A percentile compares a stretch with the other conserved stretches of the same genome.
phyloP scores from a whole-genome alignment of 2,113 vertebrate species.

The Rhineura floridana region DNA sequence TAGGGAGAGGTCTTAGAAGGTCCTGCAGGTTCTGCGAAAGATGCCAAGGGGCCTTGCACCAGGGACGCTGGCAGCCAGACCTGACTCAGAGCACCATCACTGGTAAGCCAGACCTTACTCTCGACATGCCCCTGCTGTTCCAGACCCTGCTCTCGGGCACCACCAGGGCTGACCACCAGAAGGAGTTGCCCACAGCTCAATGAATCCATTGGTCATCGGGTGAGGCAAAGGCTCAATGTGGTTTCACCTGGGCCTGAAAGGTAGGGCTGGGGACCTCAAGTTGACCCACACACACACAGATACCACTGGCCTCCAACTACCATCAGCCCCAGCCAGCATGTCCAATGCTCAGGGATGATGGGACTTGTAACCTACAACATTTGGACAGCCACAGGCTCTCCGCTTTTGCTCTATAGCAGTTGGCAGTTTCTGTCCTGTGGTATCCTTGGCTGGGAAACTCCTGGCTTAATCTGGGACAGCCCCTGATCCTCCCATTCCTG shows the following conservation, averaged over 20 bases:
- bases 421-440: no score
- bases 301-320: no score
- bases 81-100: neutral
- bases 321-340: no score
- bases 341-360: no score
- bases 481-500: no score
- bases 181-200: neutral
- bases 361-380: no score
- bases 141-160: neutral
- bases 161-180: neutral
- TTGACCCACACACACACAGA: no score
- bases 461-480: no score
- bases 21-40: neutral
- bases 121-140: neutral
- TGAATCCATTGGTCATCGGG: neutral
- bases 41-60: no score
- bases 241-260: neutral
- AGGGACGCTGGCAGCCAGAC: neutral
- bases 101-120: neutral
- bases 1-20: neutral
- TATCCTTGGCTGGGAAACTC: no score
- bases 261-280: neutral
- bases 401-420: no score
- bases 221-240: neutral
- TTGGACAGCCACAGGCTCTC: no score